Evolutionary conservation across 2,113 vertebrate species (phyloP).

Genomic region (Glaucomys volans): DNA sequence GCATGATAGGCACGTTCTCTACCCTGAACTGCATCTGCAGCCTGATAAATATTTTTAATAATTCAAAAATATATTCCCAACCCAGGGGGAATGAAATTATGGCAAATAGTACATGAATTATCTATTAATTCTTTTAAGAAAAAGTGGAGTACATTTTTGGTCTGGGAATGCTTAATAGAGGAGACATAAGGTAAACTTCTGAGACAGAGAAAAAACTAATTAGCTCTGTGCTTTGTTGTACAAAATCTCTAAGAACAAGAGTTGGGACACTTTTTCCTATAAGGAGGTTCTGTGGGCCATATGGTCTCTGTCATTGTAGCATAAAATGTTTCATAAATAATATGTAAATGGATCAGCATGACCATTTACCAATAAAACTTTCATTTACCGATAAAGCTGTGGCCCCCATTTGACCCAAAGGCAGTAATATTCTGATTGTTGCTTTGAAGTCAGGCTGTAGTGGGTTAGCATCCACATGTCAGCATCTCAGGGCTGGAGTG

Average conservation of each 20-base stretch:
- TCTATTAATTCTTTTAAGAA: slow-evolving; percentile 31
- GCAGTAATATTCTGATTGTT: accelerated
- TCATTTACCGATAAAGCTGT: background rate
- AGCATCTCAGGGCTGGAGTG: background rate
- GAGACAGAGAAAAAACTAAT: background rate
- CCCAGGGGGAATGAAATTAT: background rate
- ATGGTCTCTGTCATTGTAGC: background rate
- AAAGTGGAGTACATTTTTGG: background rate
- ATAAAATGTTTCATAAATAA: background rate
- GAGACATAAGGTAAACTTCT: background rate
- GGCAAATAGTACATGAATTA: background rate
- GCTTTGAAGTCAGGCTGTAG: background rate
- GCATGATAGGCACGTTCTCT: too few species aligned
- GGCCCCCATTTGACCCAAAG: background rate
- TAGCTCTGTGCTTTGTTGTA: background rate
- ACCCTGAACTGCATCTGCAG: too few species aligned
- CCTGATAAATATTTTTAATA: background rate
- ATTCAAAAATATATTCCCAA: background rate
- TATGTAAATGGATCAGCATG: background rate
- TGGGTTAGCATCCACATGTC: too few species aligned
- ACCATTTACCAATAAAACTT: background rate
- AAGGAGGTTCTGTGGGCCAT: background rate
- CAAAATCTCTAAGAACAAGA: background rate
- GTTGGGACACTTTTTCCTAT: background rate
- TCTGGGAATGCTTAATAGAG: background rate